phyloP scores from a whole-genome alignment of 2,797 vertebrate species.

The Alca torda region DNA sequence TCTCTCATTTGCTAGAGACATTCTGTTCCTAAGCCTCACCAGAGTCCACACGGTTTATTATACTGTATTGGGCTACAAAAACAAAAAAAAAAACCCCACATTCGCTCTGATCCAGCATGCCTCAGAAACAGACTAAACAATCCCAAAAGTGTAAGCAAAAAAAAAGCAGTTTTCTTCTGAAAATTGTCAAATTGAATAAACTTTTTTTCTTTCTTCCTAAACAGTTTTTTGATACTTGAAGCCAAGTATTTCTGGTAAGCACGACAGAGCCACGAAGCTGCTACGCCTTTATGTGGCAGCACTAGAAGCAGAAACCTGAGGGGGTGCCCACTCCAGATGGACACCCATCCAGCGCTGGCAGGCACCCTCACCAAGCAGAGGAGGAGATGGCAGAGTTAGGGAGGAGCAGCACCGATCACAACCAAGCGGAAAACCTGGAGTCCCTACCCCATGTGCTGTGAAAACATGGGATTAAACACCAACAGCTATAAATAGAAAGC shows the following conservation, averaged over 20 bases:
- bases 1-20: neutral
- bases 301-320: constrained; percentile 17
- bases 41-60: neutral
- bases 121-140: neutral
- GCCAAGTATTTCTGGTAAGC: neutral
- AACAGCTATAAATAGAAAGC: neutral
- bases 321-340: constrained; percentile 65
- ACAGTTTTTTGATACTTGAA: neutral
- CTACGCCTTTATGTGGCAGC: neutral
- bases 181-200: neutral
- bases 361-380: constrained; percentile 53
- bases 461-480: neutral
- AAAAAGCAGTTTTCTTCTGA: neutral
- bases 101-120: neutral
- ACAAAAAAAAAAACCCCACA: no score
- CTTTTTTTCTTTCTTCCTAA: neutral
- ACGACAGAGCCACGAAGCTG: neutral
- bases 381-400: constrained; percentile 76
- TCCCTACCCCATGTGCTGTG: neutral
- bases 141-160: neutral
- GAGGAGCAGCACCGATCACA: constrained; percentile 73
- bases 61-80: fast-evolving
- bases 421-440: constrained; percentile 41
- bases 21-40: neutral
- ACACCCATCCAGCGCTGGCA: constrained; percentile 60